Percentiles rank a stretch among this genome's conserved stretches.
phyloP scores from a whole-genome alignment of 92 coral and sea anemone species.

The Paramuricea clavata region DNA sequence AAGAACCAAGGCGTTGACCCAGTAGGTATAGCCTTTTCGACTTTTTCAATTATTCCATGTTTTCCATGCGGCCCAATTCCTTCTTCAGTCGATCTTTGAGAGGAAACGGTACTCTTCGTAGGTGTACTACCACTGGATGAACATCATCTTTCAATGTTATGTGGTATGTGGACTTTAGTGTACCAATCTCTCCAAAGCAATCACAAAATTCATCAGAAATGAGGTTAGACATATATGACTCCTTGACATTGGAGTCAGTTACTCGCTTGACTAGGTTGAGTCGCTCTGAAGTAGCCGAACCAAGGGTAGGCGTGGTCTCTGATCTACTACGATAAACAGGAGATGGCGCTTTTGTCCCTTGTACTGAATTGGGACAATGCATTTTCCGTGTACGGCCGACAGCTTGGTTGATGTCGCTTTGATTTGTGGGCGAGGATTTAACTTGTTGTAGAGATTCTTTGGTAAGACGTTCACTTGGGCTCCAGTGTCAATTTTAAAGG shows the following conservation, averaged over 20 bases:
- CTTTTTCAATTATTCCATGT: conserved; percentile 20
- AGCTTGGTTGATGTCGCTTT: conserved; percentile 27
- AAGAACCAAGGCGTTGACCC: conserved; percentile 22
- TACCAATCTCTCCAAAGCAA: conserved; percentile 43
- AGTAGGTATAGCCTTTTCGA: conserved; percentile 15
- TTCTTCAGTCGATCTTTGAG: conserved; percentile 15
- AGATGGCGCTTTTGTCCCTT: background rate
- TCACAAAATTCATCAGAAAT: conserved; percentile 25
- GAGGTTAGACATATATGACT: background rate
- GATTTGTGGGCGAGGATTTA: conserved; percentile 10
- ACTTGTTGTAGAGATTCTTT: conserved; percentile 25
- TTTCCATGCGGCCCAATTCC: conserved; percentile 23
- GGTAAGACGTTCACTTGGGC: conserved; percentile 50
- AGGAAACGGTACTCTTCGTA: conserved; percentile 7
- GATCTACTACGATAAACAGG: conserved; percentile 8
- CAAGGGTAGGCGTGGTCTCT: conserved; percentile 11
- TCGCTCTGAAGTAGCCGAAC: background rate
- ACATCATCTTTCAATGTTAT: conserved; percentile 27
- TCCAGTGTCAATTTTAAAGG: conserved; percentile 39
- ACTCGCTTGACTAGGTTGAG: conserved; percentile 9
- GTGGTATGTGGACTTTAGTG: background rate
- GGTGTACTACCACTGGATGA: conserved; percentile 5
- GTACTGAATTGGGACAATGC: conserved; percentile 8
- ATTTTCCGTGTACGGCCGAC: conserved; percentile 29
- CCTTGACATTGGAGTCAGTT: background rate